Evolutionary conservation across 2,113 vertebrate genomes (phyloP).

Genomic region (Mirounga angustirostris): DNA sequence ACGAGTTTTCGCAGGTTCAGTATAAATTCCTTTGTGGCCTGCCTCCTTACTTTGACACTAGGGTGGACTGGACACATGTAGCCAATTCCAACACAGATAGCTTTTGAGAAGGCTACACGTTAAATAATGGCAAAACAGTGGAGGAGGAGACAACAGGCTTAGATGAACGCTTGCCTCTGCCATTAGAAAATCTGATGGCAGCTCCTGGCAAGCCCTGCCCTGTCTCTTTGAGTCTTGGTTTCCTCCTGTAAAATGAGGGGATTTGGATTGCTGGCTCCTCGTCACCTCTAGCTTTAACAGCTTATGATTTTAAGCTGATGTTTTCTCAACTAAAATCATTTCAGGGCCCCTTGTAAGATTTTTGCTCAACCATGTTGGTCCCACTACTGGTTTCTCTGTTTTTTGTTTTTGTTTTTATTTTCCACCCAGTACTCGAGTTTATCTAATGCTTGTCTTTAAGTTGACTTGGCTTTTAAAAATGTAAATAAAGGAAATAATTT

Average conservation of each 20-base stretch:
- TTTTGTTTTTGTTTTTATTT: background rate
- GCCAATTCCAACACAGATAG: background rate
- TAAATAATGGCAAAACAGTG: background rate
- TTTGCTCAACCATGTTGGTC: background rate
- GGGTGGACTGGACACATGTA: background rate
- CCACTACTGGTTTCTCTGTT: background rate
- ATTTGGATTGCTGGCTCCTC: background rate
- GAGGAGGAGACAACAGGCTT: background rate
- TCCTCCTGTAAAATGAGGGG: background rate
- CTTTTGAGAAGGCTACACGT: background rate
- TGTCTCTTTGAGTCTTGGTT: background rate
- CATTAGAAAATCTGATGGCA: background rate
- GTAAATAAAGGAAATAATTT: conserved; percentile 11
- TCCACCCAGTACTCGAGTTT: background rate
- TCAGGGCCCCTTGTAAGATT: background rate
- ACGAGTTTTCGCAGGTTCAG: background rate
- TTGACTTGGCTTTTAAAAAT: background rate
- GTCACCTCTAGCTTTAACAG: background rate
- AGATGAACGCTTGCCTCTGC: background rate
- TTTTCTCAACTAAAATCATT: conserved; percentile 17
- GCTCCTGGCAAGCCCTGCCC: background rate
- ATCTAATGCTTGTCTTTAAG: background rate
- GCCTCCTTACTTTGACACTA: background rate
- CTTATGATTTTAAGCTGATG: background rate
- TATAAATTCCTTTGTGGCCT: background rate